Evolutionary conservation across 2,113 vertebrate genomes (phyloP).

Genomic region (Hemibagrus wyckioides): DNA sequence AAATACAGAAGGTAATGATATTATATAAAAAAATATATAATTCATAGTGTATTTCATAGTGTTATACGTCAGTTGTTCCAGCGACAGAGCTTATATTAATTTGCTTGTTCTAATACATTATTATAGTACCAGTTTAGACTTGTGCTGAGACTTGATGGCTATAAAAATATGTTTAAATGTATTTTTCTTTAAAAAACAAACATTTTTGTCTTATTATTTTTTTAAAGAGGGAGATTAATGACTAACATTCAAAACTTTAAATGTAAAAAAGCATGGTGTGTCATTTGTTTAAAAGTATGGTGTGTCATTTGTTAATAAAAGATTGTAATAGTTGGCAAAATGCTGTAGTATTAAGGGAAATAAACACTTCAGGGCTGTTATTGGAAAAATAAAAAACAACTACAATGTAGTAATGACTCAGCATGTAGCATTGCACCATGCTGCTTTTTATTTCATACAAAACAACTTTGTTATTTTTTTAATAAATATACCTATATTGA

Average conservation of each 20-base stretch:
- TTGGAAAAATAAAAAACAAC: background rate
- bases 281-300: background rate
- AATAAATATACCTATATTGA: background rate
- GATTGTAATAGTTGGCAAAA: background rate
- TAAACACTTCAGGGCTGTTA: background rate
- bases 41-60: too few relatives aligned
- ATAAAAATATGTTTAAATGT: background rate
- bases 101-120: background rate
- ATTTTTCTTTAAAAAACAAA: too few relatives aligned
- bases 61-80: background rate
- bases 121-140: background rate
- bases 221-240: background rate
- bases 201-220: background rate
- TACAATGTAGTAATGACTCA: background rate
- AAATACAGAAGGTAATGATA: background rate
- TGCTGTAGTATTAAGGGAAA: background rate
- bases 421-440: background rate
- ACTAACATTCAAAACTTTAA: background rate
- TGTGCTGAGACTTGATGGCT: background rate
- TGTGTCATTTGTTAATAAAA: background rate
- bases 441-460: background rate
- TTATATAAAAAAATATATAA: background rate
- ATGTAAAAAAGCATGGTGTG: background rate
- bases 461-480: background rate
- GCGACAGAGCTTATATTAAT: background rate